Percentiles rank a stretch among this genome's conserved stretches.
Conservation (phyloP, 2,113 vertebrate species). For the Halcyon senegalensis region DNA sequence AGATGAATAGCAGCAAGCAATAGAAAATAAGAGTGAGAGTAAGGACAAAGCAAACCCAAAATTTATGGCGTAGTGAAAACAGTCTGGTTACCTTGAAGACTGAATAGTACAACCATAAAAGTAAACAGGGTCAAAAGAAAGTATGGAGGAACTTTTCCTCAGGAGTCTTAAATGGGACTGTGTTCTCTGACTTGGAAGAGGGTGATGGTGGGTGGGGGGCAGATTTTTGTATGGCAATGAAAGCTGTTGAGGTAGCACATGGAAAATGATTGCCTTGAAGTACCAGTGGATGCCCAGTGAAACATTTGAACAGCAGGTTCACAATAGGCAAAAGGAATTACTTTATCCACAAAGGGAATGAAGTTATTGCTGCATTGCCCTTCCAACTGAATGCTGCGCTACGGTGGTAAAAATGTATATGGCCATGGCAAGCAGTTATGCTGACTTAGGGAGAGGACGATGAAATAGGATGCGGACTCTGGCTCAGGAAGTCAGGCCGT, state of each 20-base stretch:
- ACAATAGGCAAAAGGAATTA: background rate
- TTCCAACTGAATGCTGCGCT: background rate
- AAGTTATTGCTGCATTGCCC: background rate
- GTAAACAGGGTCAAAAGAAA: background rate
- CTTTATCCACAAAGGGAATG: background rate
- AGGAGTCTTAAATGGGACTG: background rate
- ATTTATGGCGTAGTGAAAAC: background rate
- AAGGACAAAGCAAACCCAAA: background rate
- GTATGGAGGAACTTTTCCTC: background rate
- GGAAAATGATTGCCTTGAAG: background rate
- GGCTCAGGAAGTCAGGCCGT: background rate
- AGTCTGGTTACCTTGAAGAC: background rate
- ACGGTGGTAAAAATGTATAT: rapidly evolving
- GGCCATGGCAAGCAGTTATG: rapidly evolving
- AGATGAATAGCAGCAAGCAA: background rate
- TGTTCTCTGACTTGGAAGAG: background rate
- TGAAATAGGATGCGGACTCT: background rate
- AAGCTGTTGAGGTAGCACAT: background rate
- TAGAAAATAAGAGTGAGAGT: background rate
- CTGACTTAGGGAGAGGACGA: background rate
- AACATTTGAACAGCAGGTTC: background rate
- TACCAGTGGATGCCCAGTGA: background rate
- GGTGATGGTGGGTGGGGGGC: background rate
- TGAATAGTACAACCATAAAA: background rate
- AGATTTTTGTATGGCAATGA: background rate